phyloP scores from a whole-genome alignment of 2,113 vertebrate genomes.

The Gymnarchus niloticus region DNA sequence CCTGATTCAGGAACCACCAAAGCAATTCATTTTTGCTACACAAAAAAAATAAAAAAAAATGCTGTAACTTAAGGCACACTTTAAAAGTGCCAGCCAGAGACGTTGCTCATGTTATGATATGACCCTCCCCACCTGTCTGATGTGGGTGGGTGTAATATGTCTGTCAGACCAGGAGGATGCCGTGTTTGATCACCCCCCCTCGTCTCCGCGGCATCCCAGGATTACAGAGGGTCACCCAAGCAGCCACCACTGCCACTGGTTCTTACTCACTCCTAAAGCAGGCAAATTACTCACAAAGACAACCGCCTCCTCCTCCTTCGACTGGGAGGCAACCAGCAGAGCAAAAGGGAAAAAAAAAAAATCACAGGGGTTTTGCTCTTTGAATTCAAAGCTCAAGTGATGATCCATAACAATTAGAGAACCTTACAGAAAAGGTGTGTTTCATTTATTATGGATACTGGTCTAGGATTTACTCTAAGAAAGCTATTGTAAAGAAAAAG shows the following conservation, averaged over 20 bases:
- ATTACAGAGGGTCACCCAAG: constrained; percentile 42
- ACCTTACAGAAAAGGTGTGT: neutral
- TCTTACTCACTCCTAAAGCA: constrained; percentile 49
- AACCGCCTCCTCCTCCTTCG: constrained; percentile 34
- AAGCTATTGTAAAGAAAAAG: neutral
- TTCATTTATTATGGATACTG: neutral
- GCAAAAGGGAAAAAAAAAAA: neutral
- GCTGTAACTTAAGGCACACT: neutral
- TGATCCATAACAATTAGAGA: neutral
- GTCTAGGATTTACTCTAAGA: neutral
- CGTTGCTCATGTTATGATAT: neutral
- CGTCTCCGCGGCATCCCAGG: constrained; percentile 28
- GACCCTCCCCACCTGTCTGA: constrained; percentile 17
- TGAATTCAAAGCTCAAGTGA: constrained; percentile 10
- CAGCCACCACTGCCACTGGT: constrained; percentile 29
- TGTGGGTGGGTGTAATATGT: neutral
- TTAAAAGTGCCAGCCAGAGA: constrained; percentile 35
- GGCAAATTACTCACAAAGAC: constrained; percentile 46
- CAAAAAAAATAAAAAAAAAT: neutral
- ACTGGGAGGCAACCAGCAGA: constrained; percentile 27
- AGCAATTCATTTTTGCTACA: neutral
- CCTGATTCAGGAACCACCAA: neutral
- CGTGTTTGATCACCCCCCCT: constrained; percentile 16
- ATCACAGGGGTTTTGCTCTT: neutral
- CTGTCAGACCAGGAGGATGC: neutral